phyloP scores from a whole-genome alignment of 92 coral and sea anemone genomes.

The Diadumene lineata region DNA sequence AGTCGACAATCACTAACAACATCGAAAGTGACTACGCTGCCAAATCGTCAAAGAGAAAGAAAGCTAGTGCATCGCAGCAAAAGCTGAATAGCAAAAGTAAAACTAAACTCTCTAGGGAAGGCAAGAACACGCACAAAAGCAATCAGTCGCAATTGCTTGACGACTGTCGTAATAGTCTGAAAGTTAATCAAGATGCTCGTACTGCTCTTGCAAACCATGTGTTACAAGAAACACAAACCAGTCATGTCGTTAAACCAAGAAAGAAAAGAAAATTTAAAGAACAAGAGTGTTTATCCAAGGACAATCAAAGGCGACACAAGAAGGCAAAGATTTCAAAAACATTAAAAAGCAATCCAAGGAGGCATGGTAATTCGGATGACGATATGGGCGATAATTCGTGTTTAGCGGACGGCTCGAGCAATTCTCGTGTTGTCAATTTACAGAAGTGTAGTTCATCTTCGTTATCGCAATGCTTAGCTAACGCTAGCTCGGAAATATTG shows the following conservation, averaged over 20 bases:
- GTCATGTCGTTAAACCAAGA: constrained; percentile 11
- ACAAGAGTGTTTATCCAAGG: not conserved
- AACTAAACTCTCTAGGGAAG: constrained; percentile 26
- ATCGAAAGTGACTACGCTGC: constrained; percentile 14
- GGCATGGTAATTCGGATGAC: not conserved
- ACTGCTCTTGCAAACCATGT: constrained; percentile 38
- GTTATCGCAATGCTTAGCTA: constrained; percentile 37
- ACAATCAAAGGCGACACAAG: constrained; percentile 19
- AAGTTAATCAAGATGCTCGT: not conserved
- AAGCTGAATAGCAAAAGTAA: constrained; percentile 13
- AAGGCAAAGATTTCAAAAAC: constrained; percentile 7
- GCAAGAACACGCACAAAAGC: not conserved
- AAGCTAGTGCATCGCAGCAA: constrained; percentile 2
- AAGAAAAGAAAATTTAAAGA: constrained; percentile 25
- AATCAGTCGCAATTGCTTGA: constrained; percentile 28
- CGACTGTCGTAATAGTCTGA: constrained; percentile 9
- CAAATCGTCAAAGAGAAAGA: constrained; percentile 23
- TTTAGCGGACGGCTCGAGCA: not conserved
- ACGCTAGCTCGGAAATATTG: constrained; percentile 49
- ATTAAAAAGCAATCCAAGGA: constrained; percentile 7
- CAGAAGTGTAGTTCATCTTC: constrained; percentile 10
- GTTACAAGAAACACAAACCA: constrained; percentile 53
- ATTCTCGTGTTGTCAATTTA: constrained; percentile 1
- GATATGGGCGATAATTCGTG: not conserved
- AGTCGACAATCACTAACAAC: constrained; percentile 6